Evolutionary conservation across 2,797 vertebrate genomes (phyloP), one percentile per base, ranked within the genome.

Genomic region (Hydrocynus forskahlii): DNA sequence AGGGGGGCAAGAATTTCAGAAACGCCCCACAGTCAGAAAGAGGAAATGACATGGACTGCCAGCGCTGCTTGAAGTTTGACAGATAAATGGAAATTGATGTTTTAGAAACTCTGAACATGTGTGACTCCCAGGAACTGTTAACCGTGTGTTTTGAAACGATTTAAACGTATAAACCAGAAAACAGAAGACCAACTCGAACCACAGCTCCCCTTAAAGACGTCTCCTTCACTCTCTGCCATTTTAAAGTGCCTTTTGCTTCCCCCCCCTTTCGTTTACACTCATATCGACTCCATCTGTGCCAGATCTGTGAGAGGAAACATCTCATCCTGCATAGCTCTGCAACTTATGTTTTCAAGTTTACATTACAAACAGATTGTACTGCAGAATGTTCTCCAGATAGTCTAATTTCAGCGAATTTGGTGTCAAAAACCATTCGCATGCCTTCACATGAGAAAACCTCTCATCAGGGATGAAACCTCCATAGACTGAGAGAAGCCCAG

Each of bases 201-300:
- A 40, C 29, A 69, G 8, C n/a, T 48, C 2, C 4, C 1, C 40
- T 13, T 45, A 4, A 38, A 59, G 70, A 50, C 54, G 7, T 25
- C 9, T 54, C 38, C 17, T 38, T 50, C 40, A 45, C 69, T 4
- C 14, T 54, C 35, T 6, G 21, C 38, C 50, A 63, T 75, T 21
- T 76, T 12, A 80, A 80, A 29, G 82, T 83, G 82, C 82, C 82
- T 80, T 66, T 38, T 55, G 17, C 14, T 55, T 16, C 0, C 35
- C 21, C 25, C 0, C 21, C 35, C 38, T n/a, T 1, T 17, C 64
- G 45, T 71, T 70, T 71, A 64, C 77, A 57, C 50, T 14, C 48
- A 64, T 79, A 71, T 57, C 73, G 45, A 4, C 69, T 66, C 13
- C 8, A 13, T 43, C 21, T 50, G 21, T 52, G 43, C 23, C 72